These are phyloP conservation scores for Crotalus helleri DNA, from an alignment of 2,113 vertebrate species.

Conservation along the genomic window DNA sequence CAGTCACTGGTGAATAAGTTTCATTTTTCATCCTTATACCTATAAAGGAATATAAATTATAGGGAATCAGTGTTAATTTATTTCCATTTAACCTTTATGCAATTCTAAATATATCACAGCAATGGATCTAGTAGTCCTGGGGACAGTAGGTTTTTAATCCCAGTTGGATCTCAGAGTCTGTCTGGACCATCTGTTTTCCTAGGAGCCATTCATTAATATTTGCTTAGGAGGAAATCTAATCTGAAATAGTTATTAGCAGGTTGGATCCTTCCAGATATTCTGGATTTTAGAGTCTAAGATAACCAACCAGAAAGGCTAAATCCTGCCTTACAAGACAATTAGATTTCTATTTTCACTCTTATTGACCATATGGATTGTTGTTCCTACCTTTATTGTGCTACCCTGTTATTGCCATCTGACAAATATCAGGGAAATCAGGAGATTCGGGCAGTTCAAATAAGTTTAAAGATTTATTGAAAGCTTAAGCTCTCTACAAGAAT, in stretches of 20 bases:
- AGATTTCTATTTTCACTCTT: not conserved
- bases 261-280: not conserved
- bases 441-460: no score
- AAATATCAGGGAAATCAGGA: no score
- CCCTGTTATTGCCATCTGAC: not conserved
- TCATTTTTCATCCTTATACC: not conserved
- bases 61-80: not conserved
- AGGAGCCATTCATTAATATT: not conserved
- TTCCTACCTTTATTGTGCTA: not conserved
- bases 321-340: not conserved
- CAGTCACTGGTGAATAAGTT: not conserved
- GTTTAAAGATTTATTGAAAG: no score
- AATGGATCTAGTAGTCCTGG: not conserved
- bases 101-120: not conserved
- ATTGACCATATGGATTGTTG: not conserved
- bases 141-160: not conserved
- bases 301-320: not conserved
- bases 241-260: not conserved
- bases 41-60: not conserved
- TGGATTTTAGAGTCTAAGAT: not conserved
- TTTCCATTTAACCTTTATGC: not conserved
- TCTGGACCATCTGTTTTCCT: not conserved
- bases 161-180: not conserved
- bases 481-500: no score
- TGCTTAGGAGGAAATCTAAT: not conserved